Conservation (phyloP, 2,888 invertebrate species). For the Agriotes lineatus region DNA sequence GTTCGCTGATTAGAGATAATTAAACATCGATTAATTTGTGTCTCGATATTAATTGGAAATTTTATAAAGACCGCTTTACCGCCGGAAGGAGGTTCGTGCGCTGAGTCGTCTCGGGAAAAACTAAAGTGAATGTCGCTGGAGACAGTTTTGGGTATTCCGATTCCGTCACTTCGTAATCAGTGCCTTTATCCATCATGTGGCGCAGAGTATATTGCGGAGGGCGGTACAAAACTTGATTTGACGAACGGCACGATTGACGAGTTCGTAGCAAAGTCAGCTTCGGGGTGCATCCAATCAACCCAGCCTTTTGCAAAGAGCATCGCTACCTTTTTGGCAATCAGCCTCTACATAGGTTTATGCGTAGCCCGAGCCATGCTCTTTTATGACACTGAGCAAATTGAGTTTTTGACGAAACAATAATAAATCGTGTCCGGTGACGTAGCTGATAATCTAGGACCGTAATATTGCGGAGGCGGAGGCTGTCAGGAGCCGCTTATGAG, state of each 20-base stretch:
- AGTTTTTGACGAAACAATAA: conserved; percentile 52
- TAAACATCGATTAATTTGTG: too few species aligned
- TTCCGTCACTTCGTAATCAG: conserved; percentile 33
- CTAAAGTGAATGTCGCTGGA: conserved; percentile 1
- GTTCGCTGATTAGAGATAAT: too few species aligned
- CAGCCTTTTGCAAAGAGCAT: conserved; percentile 48
- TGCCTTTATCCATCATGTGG: conserved; percentile 34
- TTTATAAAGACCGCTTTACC: too few species aligned
- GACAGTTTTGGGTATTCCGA: conserved; percentile 30
- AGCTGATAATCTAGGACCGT: conserved; percentile 42
- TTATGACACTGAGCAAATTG: conserved; percentile 52
- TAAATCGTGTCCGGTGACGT: conserved; percentile 51
- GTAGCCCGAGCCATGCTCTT: conserved; percentile 37
- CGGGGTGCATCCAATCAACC: conserved; percentile 55
- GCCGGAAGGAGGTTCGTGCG: too few species aligned
- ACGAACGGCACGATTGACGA: conserved; percentile 48
- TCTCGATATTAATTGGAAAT: too few species aligned
- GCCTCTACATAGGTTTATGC: conserved; percentile 36
- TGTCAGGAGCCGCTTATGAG: conserved; percentile 53
- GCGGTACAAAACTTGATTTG: conserved; percentile 50
- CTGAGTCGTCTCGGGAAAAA: too few species aligned
- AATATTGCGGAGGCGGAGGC: conserved; percentile 47
- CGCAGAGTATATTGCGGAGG: conserved; percentile 34
- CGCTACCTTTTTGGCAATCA: conserved; percentile 52
- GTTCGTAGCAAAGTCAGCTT: conserved; percentile 53